Base-by-base conservation (phyloP, 2,888 invertebrate species). In the Hypselothyrea guttata region DNA sequence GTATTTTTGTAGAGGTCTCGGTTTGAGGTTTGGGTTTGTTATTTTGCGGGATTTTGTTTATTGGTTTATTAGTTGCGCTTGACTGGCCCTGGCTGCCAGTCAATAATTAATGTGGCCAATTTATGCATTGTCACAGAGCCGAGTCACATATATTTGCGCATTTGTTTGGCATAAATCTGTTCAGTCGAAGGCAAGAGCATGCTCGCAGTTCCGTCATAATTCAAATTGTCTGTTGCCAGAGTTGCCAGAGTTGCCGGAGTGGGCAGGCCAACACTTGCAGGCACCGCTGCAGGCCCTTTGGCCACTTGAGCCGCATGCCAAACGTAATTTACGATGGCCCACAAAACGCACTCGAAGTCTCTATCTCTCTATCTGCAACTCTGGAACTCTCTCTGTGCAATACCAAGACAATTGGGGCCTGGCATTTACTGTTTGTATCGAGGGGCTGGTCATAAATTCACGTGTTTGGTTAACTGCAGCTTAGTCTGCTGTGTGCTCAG, bases 71-170 rank as follows among this genome's bases (percentile, higher is more conserved):
- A 64, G 61, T 64, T 59, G 49, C 18, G 16, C 16, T 15, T 63
- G 63, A 28, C 27, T 41, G 46, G 28, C 1, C 41, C 27, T 38
- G 18, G 4, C 45, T 40, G 30, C 37, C 59, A 56, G 52, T 64
- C 66, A 63, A 86, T 81, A 81, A 84, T 84, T 81, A 73, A 86
- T 73, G 56, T 59, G 40, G 30, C 59, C 62, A 69, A 81, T 81
- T 86, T 84, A 81, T 81, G 84, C 81, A 58, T 57, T 71, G 71
- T 71, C 86, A 85, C 57, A 51, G 56, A 12, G 42, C 37, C n/a
- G 11, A 53, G 57, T 53, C 56, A 53, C 52, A 62, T 60, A 60
- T 82, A 68, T 66, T 63, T 65, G 51, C 44, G 55, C 27, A 63
- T 74, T 72, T 74, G 54, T 61, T 60, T 57, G 49, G 59, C 75